Evolutionary conservation across 2,113 vertebrate genomes (phyloP).

Genomic region (Apodemus speciosus): DNA sequence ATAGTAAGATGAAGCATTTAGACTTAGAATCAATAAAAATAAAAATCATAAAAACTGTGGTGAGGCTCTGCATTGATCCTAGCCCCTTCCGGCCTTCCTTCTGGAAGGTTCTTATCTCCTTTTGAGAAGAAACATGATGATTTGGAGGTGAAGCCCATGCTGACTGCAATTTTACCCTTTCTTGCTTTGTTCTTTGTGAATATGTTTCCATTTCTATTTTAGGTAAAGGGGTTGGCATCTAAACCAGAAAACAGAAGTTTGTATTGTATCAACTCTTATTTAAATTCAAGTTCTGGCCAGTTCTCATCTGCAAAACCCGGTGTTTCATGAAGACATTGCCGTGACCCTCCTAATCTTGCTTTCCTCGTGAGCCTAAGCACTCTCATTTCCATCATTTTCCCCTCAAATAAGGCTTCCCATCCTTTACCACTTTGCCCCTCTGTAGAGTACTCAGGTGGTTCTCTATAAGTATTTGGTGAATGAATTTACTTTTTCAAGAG

Average conservation of each 20-base stretch:
- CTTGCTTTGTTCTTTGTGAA: not conserved
- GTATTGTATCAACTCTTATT: not conserved
- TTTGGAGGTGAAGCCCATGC: not conserved
- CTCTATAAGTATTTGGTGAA: not conserved
- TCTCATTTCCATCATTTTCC: not conserved
- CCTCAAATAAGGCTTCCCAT: not conserved
- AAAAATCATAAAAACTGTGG: not conserved
- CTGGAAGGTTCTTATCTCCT: not conserved
- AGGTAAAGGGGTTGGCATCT: not conserved
- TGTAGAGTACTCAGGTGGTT: not conserved
- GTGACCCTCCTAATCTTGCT: not conserved
- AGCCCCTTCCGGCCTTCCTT: not conserved
- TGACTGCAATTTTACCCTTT: not conserved
- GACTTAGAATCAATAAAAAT: not conserved
- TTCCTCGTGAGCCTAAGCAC: not conserved
- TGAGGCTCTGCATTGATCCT: not conserved
- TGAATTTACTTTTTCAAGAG: not conserved
- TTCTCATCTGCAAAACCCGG: not conserved
- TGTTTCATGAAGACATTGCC: not conserved
- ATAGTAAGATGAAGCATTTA: not conserved
- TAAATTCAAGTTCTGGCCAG: not conserved
- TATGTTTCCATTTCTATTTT: not conserved
- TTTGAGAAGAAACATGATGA: not conserved
- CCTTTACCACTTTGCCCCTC: not conserved
- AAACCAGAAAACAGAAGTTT: constrained; percentile 5